phyloP scores from a whole-genome alignment of 2,888 invertebrate species.

The Ophonus ardosiacus region DNA sequence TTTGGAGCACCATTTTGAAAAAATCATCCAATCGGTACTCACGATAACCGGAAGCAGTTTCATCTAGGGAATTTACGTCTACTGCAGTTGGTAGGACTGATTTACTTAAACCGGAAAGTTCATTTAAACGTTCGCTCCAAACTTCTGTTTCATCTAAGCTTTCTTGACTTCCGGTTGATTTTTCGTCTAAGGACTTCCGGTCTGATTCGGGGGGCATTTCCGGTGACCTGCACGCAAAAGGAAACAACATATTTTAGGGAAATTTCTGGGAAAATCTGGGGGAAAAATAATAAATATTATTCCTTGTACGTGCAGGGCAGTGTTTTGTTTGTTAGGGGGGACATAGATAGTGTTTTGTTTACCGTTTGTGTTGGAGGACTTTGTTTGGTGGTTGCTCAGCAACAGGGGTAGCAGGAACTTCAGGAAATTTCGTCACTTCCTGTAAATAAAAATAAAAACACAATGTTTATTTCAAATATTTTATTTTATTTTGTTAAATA shows the following conservation, averaged over 20 bases:
- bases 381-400: background rate
- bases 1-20: conserved; percentile 27
- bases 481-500: too few species aligned
- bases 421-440: background rate
- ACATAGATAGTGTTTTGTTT: background rate
- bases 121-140: background rate
- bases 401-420: background rate
- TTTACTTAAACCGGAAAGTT: background rate
- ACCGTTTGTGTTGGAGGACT: background rate
- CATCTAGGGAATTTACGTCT: background rate
- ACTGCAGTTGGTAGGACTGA: background rate
- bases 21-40: conserved; percentile 35
- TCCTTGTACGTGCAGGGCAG: conserved; percentile 7
- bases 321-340: too few species aligned
- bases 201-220: background rate
- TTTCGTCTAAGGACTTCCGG: background rate
- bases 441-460: background rate
- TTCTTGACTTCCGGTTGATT: background rate
- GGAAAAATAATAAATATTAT: too few species aligned
- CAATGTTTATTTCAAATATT: too few species aligned
- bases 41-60: background rate
- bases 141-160: background rate
- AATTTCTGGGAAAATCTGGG: too few species aligned
- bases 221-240: background rate
- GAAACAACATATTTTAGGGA: background rate